A percentile compares a stretch with the other conserved stretches of the same genome.
These are phyloP conservation scores for Nebria brevicollis DNA, from an alignment of 2,888 invertebrate species.

Conservation along the genomic window DNA sequence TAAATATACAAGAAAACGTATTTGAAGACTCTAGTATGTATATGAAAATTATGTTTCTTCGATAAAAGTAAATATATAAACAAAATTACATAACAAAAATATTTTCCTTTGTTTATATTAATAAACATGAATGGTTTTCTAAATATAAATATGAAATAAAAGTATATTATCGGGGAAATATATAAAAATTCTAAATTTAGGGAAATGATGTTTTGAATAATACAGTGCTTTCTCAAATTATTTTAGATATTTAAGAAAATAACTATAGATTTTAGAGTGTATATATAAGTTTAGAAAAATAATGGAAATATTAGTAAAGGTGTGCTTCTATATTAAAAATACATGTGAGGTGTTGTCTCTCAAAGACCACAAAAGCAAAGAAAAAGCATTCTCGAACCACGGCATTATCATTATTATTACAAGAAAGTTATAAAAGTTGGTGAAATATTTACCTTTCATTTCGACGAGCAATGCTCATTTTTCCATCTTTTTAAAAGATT, in stretches of 20 bases:
- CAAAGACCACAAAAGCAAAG: not conserved
- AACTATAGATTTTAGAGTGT: too few relatives aligned
- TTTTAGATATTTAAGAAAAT: too few relatives aligned
- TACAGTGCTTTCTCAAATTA: too few relatives aligned
- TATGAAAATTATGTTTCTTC: slow-evolving; percentile 38
- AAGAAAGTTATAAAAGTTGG: not conserved
- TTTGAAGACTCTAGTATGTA: slow-evolving; percentile 7
- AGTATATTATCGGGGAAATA: too few relatives aligned
- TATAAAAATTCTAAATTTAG: too few relatives aligned
- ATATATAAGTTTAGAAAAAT: not conserved
- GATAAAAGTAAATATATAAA: slow-evolving; percentile 36
- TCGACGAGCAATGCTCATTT: not conserved
- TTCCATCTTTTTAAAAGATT: not conserved
- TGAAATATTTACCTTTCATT: not conserved
- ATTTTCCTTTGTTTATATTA: not conserved
- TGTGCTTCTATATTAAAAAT: slow-evolving; percentile 8
- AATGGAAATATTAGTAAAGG: not conserved
- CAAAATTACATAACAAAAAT: slow-evolving; percentile 29
- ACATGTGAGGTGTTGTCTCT: not conserved
- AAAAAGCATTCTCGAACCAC: not conserved
- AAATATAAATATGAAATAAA: too few relatives aligned
- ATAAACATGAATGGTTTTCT: too few relatives aligned
- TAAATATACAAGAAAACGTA: slow-evolving; percentile 40
- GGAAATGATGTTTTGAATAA: too few relatives aligned
- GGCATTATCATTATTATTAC: not conserved